Base-by-base conservation (phyloP, 2,113 vertebrate genomes). In the Taurulus bubalis region DNA sequence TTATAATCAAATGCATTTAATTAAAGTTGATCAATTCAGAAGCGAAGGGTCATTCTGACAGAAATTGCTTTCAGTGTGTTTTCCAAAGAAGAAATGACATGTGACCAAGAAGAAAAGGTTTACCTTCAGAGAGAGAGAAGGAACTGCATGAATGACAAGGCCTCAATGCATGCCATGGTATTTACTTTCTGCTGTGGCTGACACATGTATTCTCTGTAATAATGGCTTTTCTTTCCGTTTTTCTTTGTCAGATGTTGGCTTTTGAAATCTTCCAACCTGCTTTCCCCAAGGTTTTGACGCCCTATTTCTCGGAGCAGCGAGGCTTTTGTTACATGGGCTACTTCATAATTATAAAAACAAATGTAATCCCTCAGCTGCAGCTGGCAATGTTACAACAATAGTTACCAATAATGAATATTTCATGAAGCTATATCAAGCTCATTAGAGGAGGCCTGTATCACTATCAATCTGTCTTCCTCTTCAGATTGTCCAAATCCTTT, bases 361-460 rank as follows among this genome's bases (percentile, higher is more conserved):
- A 79, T 85, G 36, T 45, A 85, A 89, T 89, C 74, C 75, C 65
- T 79, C 62, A 85, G 80, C 85, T 77, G 67, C 87, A 88, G 80
- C 86, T 84, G 87, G 67, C 79, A 81, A 71, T 70, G 68, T 62
- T 78, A 77, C 82, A 90, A 90, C 88, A 90, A 92, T 88, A 87
- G 92, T 89, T 86, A 91, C 68, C 56, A 64, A 84, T 87, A 89
- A 94, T 93, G 85, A 93, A 92, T 94, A 92, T 90, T 90, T 91
- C 86, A 93, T 80, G 71, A 86, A 80, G 80, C 86, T 77, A 74
- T 56, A 82, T 86, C 88, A 80, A 86, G 84, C 83, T 85, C 88
- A 90, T 93, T 86, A 92, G 89, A 92, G 49, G 65, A 86, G 88
- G 55, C 85, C 65, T 85, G 75, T 72, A 79, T 86, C 80, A 81